Conservation (phyloP, 2,797 vertebrate species). For the Neosilurus hyrtlii region DNA sequence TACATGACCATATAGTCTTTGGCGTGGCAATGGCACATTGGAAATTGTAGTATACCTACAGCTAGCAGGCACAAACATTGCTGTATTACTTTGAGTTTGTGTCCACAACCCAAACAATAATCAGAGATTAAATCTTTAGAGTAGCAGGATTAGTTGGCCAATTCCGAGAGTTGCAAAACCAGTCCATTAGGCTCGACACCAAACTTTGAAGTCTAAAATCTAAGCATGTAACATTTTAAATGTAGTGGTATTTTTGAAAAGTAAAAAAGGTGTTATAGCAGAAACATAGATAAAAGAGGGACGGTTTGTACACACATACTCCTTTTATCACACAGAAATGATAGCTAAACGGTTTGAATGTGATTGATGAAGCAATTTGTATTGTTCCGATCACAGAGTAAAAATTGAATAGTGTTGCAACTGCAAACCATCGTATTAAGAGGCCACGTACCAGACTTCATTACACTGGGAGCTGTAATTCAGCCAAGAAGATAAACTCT, state of each 20-base stretch:
- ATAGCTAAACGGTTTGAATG: too few species aligned
- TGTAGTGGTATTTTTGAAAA: background rate
- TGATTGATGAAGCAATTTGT: too few species aligned
- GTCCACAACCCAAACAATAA: background rate
- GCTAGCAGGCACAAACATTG: background rate
- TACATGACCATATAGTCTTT: background rate
- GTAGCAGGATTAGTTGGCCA: background rate
- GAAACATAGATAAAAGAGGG: too few species aligned
- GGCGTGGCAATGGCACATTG: background rate
- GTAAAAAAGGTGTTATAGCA: background rate
- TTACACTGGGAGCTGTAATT: too few species aligned
- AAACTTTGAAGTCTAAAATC: background rate
- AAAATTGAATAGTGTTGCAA: too few species aligned
- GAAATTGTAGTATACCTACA: background rate
- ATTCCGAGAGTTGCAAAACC: background rate
- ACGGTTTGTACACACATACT: too few species aligned
- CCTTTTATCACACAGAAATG: too few species aligned
- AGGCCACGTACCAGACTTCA: too few species aligned
- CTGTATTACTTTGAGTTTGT: background rate
- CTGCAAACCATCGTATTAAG: too few species aligned
- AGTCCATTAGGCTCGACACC: background rate
- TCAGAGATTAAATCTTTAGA: conserved; percentile 7
- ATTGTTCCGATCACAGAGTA: too few species aligned
- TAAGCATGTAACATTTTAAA: background rate
- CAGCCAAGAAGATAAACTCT: too few species aligned